Evolutionary conservation across 2,888 invertebrate genomes (phyloP), one percentile per base, ranked within the genome.

Genomic region (Himalopsyche tibetana): DNA sequence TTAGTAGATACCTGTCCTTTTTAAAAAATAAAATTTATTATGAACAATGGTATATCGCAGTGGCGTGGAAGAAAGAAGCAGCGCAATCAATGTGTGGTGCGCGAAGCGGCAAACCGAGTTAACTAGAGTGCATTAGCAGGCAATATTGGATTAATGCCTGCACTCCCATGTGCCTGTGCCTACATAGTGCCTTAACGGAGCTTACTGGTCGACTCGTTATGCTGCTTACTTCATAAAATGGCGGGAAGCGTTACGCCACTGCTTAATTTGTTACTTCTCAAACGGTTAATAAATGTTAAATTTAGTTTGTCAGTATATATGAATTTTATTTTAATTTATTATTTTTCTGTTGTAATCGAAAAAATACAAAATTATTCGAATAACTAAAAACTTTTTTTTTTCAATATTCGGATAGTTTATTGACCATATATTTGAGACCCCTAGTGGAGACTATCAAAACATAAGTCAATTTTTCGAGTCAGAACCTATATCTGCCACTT

Each of bases 141-240:
- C 86, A 80, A 87, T 87, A 88, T 88, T 88, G 84, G 87, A 88
- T 88, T 88, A 88, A 88, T 88, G 87, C 84, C 83, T 84, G 79
- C 45, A 69, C 83, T 80, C 82, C 69, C 81, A 38, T n/a, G 83
- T 55, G 56, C 38, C 74, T 38, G 74, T 45, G 42, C 81, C 42
- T 81, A 81, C 40, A 12, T 36, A 15, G 36, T 74, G 74, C 36
- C 74, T 38, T 15, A 38, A 28, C 17, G n/a, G 81, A 81, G 51
- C 81, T 38, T 38, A 36, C 28, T 74, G 74, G 74, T 74, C 38
- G 74, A 74, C 74, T 74, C 74, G 74, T 15, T 74, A 38, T 36
- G 74, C 74, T 74, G 36, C 74, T 74, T 74, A 74, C 74, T 74
- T 74, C 74, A 74, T 74, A 74, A 74, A 74, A 38, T 42, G 69